phyloP scores from a whole-genome alignment of 2,797 vertebrate species.

The Danio jaintianensis region DNA sequence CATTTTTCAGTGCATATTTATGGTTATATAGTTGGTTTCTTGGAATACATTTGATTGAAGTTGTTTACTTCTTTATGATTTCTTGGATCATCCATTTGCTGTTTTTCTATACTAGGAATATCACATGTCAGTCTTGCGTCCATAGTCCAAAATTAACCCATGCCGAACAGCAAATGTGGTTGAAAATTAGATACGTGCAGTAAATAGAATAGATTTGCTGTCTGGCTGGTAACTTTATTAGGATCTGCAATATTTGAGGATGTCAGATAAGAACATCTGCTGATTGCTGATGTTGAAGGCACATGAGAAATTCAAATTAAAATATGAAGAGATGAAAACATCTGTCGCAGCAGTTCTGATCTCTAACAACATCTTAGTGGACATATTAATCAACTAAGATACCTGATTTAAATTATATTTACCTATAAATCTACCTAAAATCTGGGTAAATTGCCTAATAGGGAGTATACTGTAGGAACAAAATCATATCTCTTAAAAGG shows the following conservation, averaged over 20 bases:
- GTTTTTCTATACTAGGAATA: conserved; percentile 1
- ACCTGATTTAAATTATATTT: too few relatives aligned
- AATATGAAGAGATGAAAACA: not conserved
- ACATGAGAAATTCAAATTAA: not conserved
- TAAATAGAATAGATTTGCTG: not conserved
- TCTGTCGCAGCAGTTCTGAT: not conserved
- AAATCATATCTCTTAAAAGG: too few relatives aligned
- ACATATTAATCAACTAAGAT: not conserved
- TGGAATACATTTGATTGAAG: not conserved
- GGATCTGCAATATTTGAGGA: not conserved
- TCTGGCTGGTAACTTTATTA: conserved; percentile 11
- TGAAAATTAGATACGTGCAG: not conserved
- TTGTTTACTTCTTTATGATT: conserved; percentile 15
- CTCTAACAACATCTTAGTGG: not conserved
- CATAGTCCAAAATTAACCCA: conserved; percentile 7
- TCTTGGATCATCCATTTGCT: not conserved
- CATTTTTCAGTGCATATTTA: too few relatives aligned
- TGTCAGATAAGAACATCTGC: conserved; percentile 11
- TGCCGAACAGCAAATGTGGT: not conserved
- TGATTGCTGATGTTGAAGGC: not conserved
- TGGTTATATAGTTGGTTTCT: not conserved
- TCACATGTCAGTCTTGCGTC: conserved; percentile 24
- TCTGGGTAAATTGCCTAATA: too few relatives aligned
- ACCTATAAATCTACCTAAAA: too few relatives aligned
- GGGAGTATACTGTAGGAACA: too few relatives aligned